phyloP scores from a whole-genome alignment of 2,888 invertebrate genomes.

The Ornithoptera priamus region DNA sequence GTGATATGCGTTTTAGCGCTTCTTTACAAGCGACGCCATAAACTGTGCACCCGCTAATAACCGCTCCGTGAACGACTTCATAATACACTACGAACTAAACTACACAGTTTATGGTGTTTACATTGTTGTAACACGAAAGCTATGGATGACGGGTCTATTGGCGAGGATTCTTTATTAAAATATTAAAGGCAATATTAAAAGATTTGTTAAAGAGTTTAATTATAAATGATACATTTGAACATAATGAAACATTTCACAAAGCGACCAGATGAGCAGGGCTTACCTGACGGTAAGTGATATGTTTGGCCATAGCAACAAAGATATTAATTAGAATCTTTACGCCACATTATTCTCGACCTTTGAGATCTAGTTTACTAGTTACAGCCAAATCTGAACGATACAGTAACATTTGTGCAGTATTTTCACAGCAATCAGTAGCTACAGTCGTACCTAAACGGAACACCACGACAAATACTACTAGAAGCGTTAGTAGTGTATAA shows the following conservation, averaged over 20 bases:
- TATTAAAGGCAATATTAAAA: background rate
- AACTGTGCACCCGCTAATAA: conserved; percentile 15
- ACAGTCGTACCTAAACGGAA: too few relatives aligned
- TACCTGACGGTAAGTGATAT: too few relatives aligned
- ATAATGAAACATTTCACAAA: background rate
- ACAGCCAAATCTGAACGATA: too few relatives aligned
- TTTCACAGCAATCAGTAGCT: too few relatives aligned
- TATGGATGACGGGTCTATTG: background rate
- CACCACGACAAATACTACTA: too few relatives aligned
- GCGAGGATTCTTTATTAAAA: background rate
- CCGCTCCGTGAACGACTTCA: conserved; percentile 11
- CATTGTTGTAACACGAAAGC: conserved; percentile 1
- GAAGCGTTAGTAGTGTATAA: too few relatives aligned
- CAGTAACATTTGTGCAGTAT: too few relatives aligned
- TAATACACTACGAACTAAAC: conserved; percentile 8
- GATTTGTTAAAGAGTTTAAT: background rate
- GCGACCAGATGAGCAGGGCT: too few relatives aligned
- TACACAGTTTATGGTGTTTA: conserved; percentile 11
- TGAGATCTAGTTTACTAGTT: too few relatives aligned
- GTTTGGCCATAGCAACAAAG: too few relatives aligned
- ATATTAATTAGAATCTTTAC: too few relatives aligned
- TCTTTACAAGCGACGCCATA: conserved; percentile 52
- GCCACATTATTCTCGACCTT: too few relatives aligned
- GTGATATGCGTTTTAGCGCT: conserved; percentile 68
- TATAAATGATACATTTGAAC: background rate